Evolutionary conservation across 2,888 invertebrate species (phyloP), one percentile per base, ranked within the genome.

Genomic region (Orgyia antiqua): DNA sequence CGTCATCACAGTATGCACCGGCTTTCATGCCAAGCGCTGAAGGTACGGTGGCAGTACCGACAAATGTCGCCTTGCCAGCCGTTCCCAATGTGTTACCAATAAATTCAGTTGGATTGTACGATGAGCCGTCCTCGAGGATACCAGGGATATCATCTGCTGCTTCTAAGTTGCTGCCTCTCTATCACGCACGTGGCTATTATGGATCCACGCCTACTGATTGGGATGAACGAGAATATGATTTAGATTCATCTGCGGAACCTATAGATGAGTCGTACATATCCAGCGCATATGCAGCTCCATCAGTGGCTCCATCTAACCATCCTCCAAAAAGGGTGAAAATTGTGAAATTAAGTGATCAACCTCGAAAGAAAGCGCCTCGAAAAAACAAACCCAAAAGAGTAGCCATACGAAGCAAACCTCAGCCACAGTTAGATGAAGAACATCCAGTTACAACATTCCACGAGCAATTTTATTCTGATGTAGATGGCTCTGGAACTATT

Each of bases 391-490:
- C 76, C 2, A 84, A 83, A 58, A 65, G 79, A 20, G 55, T 69
- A 5, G 42, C 68, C 27, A 47, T 68, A 10, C 62, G 77, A 24
- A 58, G 58, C 1, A 71, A 70, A 33, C 63, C 64, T 2, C 25
- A 29, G 10, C 42, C 44, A 8, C 61, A 59, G 30, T 56, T 65
- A 12, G 83, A 86, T 32, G 79, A 75, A 13, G 83, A 78, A 53
- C 72, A 65, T 39, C 83, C 83, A 4, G 78, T 80, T 4, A 68
- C 84, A 10, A 71, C 68, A 10, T 86, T 75, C 41, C 86, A 86
- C 44, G 86, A 87, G 58, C 76, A 83, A 31, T 87, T 87, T 57
- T 87, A 87, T 63, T 75, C 87, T 0, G 87, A 87, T 37, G 42
- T 86, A n/a, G 74, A 78, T 42, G 72, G 75, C 32, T 59, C 77